phyloP scores from a whole-genome alignment of 2,113 vertebrate species.

The Pogonocichla stellata region DNA sequence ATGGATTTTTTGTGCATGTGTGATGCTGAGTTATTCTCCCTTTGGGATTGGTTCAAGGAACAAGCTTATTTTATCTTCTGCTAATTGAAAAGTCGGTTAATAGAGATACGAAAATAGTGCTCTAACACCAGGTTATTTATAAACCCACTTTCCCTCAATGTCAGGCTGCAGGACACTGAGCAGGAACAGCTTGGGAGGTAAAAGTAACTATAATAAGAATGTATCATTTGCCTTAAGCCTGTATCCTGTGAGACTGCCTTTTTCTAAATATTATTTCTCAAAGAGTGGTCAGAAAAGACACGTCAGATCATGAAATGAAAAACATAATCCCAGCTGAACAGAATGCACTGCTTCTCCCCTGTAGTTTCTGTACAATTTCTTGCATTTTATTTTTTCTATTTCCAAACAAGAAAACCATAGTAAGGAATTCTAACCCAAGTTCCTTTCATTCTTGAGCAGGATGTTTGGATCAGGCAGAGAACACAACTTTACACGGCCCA shows the following conservation, averaged over 20 bases:
- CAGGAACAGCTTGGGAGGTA: neutral
- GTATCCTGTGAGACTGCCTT: neutral
- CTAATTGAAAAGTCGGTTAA: slow-evolving; percentile 52
- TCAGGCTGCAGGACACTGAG: neutral
- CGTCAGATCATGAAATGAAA: neutral
- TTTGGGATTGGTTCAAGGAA: neutral
- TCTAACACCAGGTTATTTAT: neutral
- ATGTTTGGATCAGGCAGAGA: slow-evolving; percentile 99
- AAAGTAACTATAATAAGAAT: neutral
- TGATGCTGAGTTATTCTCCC: neutral
- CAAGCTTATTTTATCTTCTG: slow-evolving; percentile 13
- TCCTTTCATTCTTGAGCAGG: slow-evolving; percentile 61
- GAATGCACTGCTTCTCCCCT: neutral
- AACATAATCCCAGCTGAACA: neutral
- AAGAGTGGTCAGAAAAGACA: neutral
- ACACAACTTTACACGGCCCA: slow-evolving; percentile 97
- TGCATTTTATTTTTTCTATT: neutral
- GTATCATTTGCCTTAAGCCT: neutral
- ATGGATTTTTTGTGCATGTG: neutral
- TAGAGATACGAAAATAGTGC: neutral
- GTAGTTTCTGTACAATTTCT: neutral
- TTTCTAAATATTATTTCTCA: neutral
- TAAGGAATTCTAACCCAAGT: neutral
- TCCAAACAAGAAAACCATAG: neutral
- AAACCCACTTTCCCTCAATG: neutral